phyloP scores from a whole-genome alignment of 2,888 invertebrate genomes.

The Julus scandinavius region DNA sequence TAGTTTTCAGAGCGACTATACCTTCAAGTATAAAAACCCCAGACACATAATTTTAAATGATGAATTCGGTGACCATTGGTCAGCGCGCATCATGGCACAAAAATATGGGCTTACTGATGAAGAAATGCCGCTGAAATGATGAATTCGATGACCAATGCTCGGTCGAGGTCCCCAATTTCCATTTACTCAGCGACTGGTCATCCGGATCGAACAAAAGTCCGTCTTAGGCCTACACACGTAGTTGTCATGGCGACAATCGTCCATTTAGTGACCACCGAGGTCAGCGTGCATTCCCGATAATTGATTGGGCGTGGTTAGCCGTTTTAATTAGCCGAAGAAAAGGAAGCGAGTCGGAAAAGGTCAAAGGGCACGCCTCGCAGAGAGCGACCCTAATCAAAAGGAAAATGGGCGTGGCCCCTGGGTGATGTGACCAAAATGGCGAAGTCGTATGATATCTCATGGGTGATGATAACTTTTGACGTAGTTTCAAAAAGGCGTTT shows the following conservation, averaged over 20 bases:
- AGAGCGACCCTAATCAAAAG: background rate
- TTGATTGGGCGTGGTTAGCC: slow-evolving; percentile 30
- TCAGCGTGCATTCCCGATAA: slow-evolving; percentile 3
- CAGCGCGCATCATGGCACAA: background rate
- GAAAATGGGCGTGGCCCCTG: background rate
- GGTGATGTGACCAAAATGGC: background rate
- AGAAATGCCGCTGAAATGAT: background rate
- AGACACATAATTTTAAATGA: too few species aligned
- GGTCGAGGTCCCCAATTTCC: background rate
- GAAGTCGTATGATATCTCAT: background rate
- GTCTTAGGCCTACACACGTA: background rate
- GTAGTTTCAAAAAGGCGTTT: background rate
- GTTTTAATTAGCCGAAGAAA: slow-evolving; percentile 9
- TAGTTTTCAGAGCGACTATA: too few species aligned
- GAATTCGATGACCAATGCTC: background rate
- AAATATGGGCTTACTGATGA: background rate
- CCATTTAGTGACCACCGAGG: slow-evolving; percentile 3
- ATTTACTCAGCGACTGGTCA: background rate
- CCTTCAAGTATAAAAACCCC: too few species aligned
- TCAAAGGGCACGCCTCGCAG: background rate
- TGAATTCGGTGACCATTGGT: too few species aligned
- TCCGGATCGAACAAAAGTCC: background rate
- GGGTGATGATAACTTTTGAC: background rate
- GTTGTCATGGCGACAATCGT: slow-evolving; percentile 38
- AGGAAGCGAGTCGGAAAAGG: background rate